phyloP scores from a whole-genome alignment of 2,797 vertebrate genomes.

The Alectoris magna region DNA sequence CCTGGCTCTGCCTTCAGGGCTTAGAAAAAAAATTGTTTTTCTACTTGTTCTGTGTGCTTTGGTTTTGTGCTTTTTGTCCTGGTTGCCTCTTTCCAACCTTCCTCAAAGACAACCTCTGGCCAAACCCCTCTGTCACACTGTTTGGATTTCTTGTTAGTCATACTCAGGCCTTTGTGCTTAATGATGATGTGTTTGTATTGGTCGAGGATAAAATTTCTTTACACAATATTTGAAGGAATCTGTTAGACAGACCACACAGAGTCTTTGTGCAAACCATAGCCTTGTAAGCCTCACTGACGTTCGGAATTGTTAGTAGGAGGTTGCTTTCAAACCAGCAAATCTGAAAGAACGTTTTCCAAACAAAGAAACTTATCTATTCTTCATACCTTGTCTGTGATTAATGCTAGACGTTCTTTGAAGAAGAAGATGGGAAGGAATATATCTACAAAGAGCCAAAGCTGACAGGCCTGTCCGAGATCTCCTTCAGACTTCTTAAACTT shows the following conservation, averaged over 20 bases:
- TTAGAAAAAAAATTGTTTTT: not conserved
- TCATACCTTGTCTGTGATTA: not conserved
- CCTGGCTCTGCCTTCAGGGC: not conserved
- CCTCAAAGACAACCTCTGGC: not conserved
- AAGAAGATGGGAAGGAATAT: conserved; percentile 97
- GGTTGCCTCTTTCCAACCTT: not conserved
- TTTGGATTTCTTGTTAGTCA: not conserved
- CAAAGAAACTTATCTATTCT: not conserved
- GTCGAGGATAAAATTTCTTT: not conserved
- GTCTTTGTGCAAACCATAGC: not conserved
- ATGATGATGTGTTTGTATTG: not conserved
- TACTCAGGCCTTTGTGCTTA: not conserved
- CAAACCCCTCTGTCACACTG: not conserved
- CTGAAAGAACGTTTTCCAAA: not conserved
- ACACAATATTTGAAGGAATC: not conserved
- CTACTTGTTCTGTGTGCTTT: not conserved
- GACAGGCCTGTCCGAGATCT: conserved; percentile 95
- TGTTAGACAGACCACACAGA: not conserved
- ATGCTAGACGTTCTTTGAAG: conserved; percentile 93
- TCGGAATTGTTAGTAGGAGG: not conserved
- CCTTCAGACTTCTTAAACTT: conserved; percentile 90
- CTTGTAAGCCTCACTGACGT: not conserved
- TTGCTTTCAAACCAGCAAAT: not conserved
- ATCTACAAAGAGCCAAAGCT: conserved; percentile 98
- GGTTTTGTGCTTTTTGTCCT: not conserved